Evolutionary conservation across 2,113 vertebrate species (phyloP).

Genomic region (Poecile atricapillus): DNA sequence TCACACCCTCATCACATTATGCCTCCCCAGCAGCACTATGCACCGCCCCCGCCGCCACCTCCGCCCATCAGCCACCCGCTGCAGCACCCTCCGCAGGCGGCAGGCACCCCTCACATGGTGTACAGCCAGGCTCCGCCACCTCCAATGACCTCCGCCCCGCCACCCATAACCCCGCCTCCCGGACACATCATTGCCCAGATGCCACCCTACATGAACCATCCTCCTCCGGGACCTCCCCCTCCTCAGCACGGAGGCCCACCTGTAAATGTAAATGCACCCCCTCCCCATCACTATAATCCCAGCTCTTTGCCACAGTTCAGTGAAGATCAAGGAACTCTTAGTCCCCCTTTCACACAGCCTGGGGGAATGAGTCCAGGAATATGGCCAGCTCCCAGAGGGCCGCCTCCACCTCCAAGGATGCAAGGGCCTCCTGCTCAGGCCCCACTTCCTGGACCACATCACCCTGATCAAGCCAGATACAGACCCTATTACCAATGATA

Average conservation of each 20-base stretch:
- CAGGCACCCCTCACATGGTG: constrained; percentile 92
- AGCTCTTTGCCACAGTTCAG: constrained; percentile 90
- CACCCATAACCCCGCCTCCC: constrained; percentile 94
- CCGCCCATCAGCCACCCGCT: constrained; percentile 93
- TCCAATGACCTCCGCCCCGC: constrained; percentile 91
- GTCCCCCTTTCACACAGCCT: constrained; percentile 93
- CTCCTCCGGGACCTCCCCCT: constrained; percentile 90
- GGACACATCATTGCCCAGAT: constrained; percentile 94
- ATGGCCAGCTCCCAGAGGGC: constrained; percentile 94
- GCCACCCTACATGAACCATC: constrained; percentile 95
- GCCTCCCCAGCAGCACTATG: constrained; percentile 97
- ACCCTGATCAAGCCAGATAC: constrained; percentile 94
- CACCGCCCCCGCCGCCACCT: constrained; percentile 91
- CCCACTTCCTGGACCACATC: constrained; percentile 93
- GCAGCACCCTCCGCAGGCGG: constrained; percentile 92
- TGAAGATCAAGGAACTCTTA: constrained; percentile 97
- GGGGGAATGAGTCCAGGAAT: constrained; percentile 96
- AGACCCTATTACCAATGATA: constrained; percentile 95
- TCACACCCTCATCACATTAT: constrained; percentile 93
- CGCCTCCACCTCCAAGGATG: constrained; percentile 90
- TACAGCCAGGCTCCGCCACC: constrained; percentile 95
- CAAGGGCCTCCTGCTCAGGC: constrained; percentile 93
- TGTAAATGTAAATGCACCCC: constrained; percentile 88
- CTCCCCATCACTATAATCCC: constrained; percentile 94
- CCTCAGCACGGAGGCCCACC: constrained; percentile 91